Percentiles rank a stretch among this genome's conserved stretches.
Evolutionary conservation across 2,888 invertebrate genomes (phyloP).

Genomic region (Pheosia gnoma): DNA sequence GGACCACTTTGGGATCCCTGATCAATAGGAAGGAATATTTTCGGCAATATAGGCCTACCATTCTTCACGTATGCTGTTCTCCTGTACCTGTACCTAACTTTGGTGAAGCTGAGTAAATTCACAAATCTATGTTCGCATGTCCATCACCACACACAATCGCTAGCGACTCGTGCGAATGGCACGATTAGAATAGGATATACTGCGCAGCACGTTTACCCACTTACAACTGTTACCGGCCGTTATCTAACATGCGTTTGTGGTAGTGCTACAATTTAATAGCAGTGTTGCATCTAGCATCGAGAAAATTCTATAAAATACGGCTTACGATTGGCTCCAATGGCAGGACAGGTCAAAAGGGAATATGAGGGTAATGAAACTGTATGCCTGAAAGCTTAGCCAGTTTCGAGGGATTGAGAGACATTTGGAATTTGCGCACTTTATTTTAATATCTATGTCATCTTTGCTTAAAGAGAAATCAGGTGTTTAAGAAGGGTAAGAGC

Average conservation of each 20-base stretch:
- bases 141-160: not conserved
- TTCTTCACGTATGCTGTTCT: too few species aligned
- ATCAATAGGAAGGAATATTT: too few species aligned
- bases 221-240: slow-evolving; percentile 4
- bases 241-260: not conserved
- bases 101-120: not conserved
- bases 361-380: not conserved
- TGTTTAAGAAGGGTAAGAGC: too few species aligned
- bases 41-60: too few species aligned
- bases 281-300: not conserved
- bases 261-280: not conserved
- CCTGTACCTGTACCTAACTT: too few species aligned
- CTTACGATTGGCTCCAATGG: too few species aligned
- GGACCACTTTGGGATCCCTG: too few species aligned
- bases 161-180: not conserved
- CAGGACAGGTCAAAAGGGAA: not conserved
- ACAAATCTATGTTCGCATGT: not conserved
- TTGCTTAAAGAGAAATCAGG: too few species aligned
- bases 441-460: too few species aligned
- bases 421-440: too few species aligned
- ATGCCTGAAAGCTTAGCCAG: too few species aligned
- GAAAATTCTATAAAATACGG: not conserved
- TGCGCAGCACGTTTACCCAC: slow-evolving; percentile 7
- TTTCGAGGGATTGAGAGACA: too few species aligned
- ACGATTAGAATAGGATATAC: slow-evolving; percentile 3